phyloP scores from a whole-genome alignment of 1,140 invertebrate genomes.

The Meteorus sp. region DNA sequence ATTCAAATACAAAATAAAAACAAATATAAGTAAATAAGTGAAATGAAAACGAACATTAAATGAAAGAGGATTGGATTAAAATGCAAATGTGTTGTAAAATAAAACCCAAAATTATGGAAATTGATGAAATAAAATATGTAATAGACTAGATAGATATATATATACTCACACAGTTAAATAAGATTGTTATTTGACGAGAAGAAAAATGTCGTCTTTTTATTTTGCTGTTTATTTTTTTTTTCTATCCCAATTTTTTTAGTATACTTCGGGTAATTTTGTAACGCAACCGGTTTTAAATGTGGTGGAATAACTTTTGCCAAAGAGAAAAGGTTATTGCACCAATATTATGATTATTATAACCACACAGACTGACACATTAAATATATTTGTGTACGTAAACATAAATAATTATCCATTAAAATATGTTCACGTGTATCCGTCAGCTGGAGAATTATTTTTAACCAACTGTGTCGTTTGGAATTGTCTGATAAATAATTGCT shows the following conservation, averaged over 20 bases:
- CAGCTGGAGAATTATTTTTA: background rate
- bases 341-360: too few relatives aligned
- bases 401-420: background rate
- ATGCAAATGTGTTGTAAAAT: too few relatives aligned
- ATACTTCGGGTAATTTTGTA: background rate
- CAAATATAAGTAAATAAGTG: background rate
- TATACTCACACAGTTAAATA: background rate
- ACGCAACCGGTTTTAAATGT: background rate
- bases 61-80: too few relatives aligned
- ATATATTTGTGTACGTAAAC: background rate
- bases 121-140: too few relatives aligned
- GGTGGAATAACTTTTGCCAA: background rate
- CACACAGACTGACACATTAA: too few relatives aligned
- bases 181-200: background rate
- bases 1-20: background rate
- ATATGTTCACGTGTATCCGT: background rate
- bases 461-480: background rate
- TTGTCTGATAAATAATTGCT: too few relatives aligned
- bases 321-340: slow-evolving; percentile 12
- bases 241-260: background rate
- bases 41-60: too few relatives aligned
- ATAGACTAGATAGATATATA: too few relatives aligned
- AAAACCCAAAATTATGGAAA: too few relatives aligned
- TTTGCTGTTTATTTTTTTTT: background rate
- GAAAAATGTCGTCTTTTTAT: background rate